Percentiles rank a stretch among this genome's conserved stretches.
These are phyloP conservation scores for Telenomus remus DNA, from an alignment of 1,140 invertebrate species.

Conservation along the genomic window DNA sequence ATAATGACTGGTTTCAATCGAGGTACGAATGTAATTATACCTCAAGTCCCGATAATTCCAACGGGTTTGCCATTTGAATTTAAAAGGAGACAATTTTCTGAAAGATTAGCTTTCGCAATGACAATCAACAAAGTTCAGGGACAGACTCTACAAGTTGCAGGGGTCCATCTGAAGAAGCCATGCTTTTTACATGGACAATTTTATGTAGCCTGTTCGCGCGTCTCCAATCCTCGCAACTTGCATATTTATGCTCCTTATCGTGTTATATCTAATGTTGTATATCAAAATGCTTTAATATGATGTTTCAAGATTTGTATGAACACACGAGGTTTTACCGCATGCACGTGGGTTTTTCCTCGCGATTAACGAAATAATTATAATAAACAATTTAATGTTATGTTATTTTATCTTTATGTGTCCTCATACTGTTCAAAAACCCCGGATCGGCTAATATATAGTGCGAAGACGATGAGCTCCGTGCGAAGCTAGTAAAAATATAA, in stretches of 20 bases:
- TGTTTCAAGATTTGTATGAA: too few relatives aligned
- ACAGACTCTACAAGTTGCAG: constrained; percentile 15
- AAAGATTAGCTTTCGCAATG: constrained; percentile 31
- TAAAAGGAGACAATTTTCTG: constrained; percentile 30
- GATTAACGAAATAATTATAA: too few relatives aligned
- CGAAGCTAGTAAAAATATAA: too few relatives aligned
- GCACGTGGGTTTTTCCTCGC: too few relatives aligned
- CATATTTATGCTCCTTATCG: not conserved
- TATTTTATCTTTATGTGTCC: too few relatives aligned
- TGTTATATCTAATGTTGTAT: not conserved
- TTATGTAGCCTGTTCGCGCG: constrained; percentile 15
- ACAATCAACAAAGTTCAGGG: constrained; percentile 37
- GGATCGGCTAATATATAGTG: too few relatives aligned
- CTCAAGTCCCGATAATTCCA: constrained; percentile 1
- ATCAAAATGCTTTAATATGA: not conserved
- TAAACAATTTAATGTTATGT: too few relatives aligned
- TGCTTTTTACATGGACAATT: constrained; percentile 24
- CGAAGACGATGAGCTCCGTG: too few relatives aligned
- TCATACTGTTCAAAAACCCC: too few relatives aligned
- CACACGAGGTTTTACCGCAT: too few relatives aligned
- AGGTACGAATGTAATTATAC: constrained; percentile 62
- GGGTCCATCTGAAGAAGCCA: not conserved
- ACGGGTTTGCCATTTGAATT: constrained; percentile 41
- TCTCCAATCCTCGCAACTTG: not conserved
- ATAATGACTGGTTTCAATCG: constrained; percentile 58